Conservation (phyloP, 2,797 vertebrate genomes). For the Ptychobarbus kaznakovi region DNA sequence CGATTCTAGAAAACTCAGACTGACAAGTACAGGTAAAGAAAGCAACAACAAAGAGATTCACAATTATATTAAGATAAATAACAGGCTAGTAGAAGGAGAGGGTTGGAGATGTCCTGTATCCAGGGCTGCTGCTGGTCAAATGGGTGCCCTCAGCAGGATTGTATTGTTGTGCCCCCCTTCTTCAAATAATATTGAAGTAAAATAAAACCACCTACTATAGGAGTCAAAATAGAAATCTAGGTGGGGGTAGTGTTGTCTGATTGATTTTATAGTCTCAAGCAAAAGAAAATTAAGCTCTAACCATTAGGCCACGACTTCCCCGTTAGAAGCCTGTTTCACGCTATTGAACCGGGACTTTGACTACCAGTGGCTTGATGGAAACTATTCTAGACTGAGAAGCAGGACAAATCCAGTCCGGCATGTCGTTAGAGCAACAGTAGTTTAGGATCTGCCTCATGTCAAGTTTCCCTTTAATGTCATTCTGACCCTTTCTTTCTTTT, state of each 20-base stretch:
- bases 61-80: neutral
- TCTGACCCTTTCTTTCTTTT: neutral
- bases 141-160: too few relatives aligned
- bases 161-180: too few relatives aligned
- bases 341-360: neutral
- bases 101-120: neutral
- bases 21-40: neutral
- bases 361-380: neutral
- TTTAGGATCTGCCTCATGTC: neutral
- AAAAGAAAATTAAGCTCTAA: too few relatives aligned
- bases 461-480: neutral
- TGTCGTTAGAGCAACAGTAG: neutral
- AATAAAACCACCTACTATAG: too few relatives aligned
- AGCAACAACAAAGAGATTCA: slow-evolving; percentile 24
- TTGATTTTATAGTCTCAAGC: too few relatives aligned
- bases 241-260: too few relatives aligned
- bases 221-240: too few relatives aligned
- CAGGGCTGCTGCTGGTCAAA: too few relatives aligned
- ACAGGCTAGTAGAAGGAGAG: neutral
- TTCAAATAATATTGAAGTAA: too few relatives aligned
- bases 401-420: neutral
- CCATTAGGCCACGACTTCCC: too few relatives aligned
- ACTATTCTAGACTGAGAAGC: neutral
- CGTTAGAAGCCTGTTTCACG: slow-evolving; percentile 2
- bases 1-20: neutral